These are phyloP conservation scores for Amphilophus citrinellus DNA, from an alignment of 2,113 vertebrate species.

Conservation along the genomic window DNA sequence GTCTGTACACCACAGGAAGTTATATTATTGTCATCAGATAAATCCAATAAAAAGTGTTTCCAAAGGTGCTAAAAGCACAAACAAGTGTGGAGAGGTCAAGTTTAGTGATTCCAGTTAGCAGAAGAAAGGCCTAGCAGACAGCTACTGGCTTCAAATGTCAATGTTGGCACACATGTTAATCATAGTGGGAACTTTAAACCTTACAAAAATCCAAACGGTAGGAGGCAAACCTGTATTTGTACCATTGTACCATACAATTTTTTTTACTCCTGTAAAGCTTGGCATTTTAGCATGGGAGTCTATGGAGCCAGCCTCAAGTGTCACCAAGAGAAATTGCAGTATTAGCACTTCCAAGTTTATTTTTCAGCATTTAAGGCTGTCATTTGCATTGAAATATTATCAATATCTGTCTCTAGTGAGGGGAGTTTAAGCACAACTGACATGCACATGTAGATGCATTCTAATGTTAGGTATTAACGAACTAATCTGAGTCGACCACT, in stretches of 20 bases:
- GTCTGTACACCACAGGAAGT: neutral
- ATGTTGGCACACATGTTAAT: too few relatives aligned
- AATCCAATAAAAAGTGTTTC: too few relatives aligned
- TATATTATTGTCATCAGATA: neutral
- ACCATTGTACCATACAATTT: too few relatives aligned
- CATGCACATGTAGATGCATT: neutral
- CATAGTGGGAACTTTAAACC: too few relatives aligned
- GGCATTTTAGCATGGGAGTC: too few relatives aligned
- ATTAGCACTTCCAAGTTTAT: neutral
- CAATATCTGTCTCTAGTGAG: neutral
- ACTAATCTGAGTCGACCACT: neutral
- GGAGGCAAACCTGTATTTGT: too few relatives aligned
- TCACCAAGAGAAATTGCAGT: neutral
- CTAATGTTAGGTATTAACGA: neutral
- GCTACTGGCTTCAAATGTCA: neutral
- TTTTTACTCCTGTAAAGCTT: too few relatives aligned
- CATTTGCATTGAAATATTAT: neutral
- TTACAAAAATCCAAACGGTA: too few relatives aligned
- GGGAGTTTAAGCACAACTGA: neutral
- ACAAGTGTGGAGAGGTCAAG: neutral
- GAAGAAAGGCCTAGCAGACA: neutral
- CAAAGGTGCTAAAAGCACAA: neutral
- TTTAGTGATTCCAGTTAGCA: neutral
- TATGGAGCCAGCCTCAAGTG: too few relatives aligned
- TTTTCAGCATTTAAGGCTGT: neutral